phyloP scores from a whole-genome alignment of 2,113 vertebrate species.

The Rostratula benghalensis region DNA sequence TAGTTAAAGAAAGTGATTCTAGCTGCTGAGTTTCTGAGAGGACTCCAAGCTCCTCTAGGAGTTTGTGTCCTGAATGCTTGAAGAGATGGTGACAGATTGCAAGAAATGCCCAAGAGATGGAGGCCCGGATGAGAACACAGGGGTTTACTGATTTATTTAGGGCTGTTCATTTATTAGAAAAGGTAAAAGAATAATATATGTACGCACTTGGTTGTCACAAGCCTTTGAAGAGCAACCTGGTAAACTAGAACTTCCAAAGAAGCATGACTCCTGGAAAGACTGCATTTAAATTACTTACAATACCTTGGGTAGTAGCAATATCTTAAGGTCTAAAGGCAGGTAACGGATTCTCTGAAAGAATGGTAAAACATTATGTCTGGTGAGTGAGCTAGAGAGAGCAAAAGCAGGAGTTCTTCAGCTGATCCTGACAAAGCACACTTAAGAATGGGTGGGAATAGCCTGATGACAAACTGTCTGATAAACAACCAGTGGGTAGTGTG shows the following conservation, averaged over 20 bases:
- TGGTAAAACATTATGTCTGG: neutral
- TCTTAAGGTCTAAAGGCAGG: neutral
- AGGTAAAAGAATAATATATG: neutral
- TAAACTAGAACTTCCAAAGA: neutral
- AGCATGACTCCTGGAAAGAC: neutral
- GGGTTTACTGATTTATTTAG: neutral
- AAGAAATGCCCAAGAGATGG: neutral
- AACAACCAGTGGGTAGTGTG: rapidly evolving
- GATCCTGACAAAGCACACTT: neutral
- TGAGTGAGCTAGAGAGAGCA: neutral
- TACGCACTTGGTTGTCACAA: rapidly evolving
- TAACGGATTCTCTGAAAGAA: neutral
- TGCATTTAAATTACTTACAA: neutral
- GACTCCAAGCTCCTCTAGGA: neutral
- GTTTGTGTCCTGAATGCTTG: neutral
- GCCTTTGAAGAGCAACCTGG: neutral
- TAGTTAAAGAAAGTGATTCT: neutral
- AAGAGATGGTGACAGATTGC: neutral
- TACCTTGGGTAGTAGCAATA: neutral
- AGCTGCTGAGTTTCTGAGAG: neutral
- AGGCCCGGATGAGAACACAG: rapidly evolving
- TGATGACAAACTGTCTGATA: neutral
- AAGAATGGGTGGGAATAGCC: neutral
- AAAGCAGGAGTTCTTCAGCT: neutral
- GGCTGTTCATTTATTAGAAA: neutral